phyloP scores from a whole-genome alignment of 2,797 vertebrate genomes.

The Gymnocypris eckloni region DNA sequence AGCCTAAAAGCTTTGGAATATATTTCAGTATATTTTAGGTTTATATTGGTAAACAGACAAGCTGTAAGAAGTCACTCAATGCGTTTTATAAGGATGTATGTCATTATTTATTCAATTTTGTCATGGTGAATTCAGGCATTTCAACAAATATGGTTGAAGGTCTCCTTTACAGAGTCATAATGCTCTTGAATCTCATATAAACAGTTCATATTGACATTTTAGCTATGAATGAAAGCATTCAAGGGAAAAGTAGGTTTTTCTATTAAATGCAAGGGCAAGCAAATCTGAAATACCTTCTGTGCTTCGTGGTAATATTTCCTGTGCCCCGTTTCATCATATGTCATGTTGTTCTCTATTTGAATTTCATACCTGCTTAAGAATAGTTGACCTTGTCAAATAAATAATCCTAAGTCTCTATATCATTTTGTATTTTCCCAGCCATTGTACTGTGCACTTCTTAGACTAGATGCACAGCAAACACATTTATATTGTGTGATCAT shows the following conservation, averaged over 20 bases:
- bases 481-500: not conserved
- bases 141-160: constrained; percentile 20
- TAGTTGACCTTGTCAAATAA: constrained; percentile 38
- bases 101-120: not conserved
- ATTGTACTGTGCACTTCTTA: not conserved
- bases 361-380: constrained; percentile 8
- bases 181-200: constrained; percentile 29
- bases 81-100: not conserved
- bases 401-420: not conserved
- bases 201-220: constrained; percentile 34
- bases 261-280: constrained; percentile 30
- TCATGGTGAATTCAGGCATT: constrained; percentile 17
- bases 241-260: constrained; percentile 21
- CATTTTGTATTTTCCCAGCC: not conserved
- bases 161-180: constrained; percentile 24
- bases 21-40: not conserved
- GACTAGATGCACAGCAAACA: not conserved
- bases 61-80: not conserved
- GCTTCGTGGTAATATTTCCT: constrained; percentile 19
- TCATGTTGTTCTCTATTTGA: not conserved
- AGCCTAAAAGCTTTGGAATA: not conserved
- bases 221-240: constrained; percentile 42
- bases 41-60: not conserved
- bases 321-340: not conserved
- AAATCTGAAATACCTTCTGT: constrained; percentile 17